Evolutionary conservation across 2,113 vertebrate genomes (phyloP), one percentile per base, ranked within the genome.

Genomic region (Alethe castanea): DNA sequence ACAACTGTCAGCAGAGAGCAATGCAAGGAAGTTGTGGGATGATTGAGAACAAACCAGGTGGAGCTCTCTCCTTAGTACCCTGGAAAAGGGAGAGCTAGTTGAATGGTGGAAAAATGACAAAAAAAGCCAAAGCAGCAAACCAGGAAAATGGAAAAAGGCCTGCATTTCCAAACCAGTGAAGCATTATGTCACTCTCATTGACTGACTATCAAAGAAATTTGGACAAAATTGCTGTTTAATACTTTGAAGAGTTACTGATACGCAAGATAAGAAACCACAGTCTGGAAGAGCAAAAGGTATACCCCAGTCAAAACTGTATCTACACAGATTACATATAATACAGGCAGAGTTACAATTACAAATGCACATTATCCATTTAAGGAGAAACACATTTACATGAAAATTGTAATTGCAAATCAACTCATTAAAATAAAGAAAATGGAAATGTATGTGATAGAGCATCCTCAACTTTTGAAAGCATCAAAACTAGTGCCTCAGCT

Each of bases 1-100:
- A 82, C 87, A 92, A 93, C 71, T 93, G 96, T 92, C 90, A 88
- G 90, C 62, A 70, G 16, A 77, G 62, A 70, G 85, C 14, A 82
- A 69, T 38, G 52, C 44, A 87, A 61, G 71, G 94, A 86, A 81
- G 72, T 5, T 4, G 61, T 35, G 8, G 22, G 81, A 79, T 69
- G 91, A 85, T 7, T 50, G 86, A 81, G 84, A 82, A 59, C 12
- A 50, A 90, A 19, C 19, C 86, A 90, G 38, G 48, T 90, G 81
- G 66, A 92, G 70, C 20, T 50, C 40, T 29, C 54, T 57, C 67
- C 86, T 64, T 18, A 44, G 44, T 48, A 59, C 19, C 28, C 48
- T 67, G 36, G 56, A 44, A 92, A 86, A 77, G 8, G 38, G 19
- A 80, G n/a, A 88, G 56, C 17, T 22, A 29, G 10, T 4, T 69